A percentile compares a stretch with the other conserved stretches of the same genome.
Evolutionary conservation across 2,888 invertebrate species (phyloP).

Genomic region (Polydrusus tereticollis): DNA sequence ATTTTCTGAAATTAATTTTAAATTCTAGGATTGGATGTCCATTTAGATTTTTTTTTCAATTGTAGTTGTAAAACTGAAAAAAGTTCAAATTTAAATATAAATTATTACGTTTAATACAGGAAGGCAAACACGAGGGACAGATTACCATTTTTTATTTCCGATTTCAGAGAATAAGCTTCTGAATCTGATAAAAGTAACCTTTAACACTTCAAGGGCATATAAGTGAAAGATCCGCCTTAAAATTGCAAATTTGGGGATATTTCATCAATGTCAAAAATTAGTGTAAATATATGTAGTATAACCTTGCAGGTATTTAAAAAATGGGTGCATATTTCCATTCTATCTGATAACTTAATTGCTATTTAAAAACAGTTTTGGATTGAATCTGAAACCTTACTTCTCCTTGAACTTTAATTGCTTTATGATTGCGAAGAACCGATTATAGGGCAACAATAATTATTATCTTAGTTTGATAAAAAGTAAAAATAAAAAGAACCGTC

Average conservation of each 20-base stretch:
- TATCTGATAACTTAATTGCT: neutral
- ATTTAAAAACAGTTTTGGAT: constrained; percentile 6
- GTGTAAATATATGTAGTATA: neutral
- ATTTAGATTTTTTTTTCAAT: too few species aligned
- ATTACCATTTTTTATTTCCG: neutral
- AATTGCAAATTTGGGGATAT: neutral
- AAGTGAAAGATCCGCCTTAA: neutral
- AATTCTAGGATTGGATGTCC: too few species aligned
- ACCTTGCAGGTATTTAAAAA: neutral
- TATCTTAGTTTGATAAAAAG: too few species aligned
- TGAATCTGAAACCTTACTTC: neutral
- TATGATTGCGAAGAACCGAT: neutral
- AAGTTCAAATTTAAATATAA: too few species aligned
- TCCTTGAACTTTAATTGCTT: constrained; percentile 10
- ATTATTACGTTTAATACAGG: neutral
- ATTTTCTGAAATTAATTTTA: too few species aligned
- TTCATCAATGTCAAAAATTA: neutral
- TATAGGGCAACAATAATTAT: neutral
- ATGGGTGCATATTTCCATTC: constrained; percentile 2
- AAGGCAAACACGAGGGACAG: neutral
- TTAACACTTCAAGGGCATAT: neutral
- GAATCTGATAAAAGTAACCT: neutral
- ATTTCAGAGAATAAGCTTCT: too few species aligned
- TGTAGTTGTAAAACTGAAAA: too few species aligned
- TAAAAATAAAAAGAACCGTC: too few species aligned